Base-by-base conservation (phyloP, 2,888 invertebrate species). In the Entomobrya proxima region DNA sequence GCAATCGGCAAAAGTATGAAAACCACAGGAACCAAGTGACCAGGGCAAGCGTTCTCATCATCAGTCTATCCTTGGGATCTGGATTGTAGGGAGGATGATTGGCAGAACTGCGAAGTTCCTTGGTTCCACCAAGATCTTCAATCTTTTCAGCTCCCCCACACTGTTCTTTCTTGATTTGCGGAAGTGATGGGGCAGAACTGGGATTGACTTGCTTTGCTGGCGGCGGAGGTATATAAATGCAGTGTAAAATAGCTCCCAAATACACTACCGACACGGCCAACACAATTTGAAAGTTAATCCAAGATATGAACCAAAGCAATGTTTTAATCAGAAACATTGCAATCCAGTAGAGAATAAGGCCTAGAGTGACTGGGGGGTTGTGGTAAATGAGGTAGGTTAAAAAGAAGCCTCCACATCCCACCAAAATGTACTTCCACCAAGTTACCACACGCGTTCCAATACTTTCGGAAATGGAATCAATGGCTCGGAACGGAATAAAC, bases 391-490 rank as follows among this genome's bases (percentile, higher is more conserved):
- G 92, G 89, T 95, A 93, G 30, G 94, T 89, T 27, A 94, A 92
- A n/a, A 93, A 92, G 55, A 93, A 90, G 3, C 92, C 91, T 15
- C 92, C 89, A n/a, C 92, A 89, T 9, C 92, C 90, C 1, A 91
- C 91, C 0, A 94, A 88, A 64, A 95, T 92, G 24, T 94, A 92
- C 90, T 94, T 94, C 90, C 95, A 92, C 91, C 96, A 94, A 88
- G 94, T 94, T 90, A 93, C 93, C 77, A 97, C 93, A 91, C 95
- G 94, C 87, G 93, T 93, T 11, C 96, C 96, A 80, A 97, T 93
- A 67, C 94, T 93, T 90, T 96, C 95, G 0, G 97, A 96, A 11
- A 95, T 92, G 90, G 94, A 93, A 91, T 97, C 96, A 1, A 96
- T 93, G 47, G 96, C 93, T 91, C 95, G 95, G 27, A 97, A 91